These are phyloP conservation scores for Pterocles burchelli DNA, from an alignment of 2,113 vertebrate genomes.

Conservation along the genomic window DNA sequence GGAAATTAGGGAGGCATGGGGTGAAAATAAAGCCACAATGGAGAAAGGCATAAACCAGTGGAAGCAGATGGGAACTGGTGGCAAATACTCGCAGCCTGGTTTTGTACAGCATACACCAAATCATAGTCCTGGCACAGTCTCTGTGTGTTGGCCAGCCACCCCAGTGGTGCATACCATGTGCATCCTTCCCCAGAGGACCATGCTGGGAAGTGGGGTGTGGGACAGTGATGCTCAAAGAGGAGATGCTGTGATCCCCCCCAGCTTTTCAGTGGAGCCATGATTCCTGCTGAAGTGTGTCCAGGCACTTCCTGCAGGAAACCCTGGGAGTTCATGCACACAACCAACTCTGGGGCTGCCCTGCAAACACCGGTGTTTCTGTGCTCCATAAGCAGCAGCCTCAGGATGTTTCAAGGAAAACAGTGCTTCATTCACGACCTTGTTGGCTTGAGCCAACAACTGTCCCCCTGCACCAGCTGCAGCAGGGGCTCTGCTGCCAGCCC, in stretches of 20 bases:
- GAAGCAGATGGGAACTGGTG: background rate
- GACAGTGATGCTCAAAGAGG: background rate
- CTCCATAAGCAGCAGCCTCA: background rate
- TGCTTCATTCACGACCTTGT: background rate
- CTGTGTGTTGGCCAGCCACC: background rate
- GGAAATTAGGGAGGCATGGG: background rate
- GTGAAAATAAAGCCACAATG: background rate
- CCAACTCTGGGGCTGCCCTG: background rate
- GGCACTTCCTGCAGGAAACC: background rate
- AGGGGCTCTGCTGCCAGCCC: background rate
- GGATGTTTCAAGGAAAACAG: background rate
- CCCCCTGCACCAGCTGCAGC: background rate
- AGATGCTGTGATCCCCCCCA: background rate
- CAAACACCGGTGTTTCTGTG: fast-evolving
- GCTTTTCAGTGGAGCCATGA: background rate
- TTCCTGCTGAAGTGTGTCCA: background rate
- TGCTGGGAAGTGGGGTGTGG: fast-evolving
- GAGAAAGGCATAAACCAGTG: background rate
- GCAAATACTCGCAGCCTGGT: background rate
- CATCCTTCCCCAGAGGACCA: background rate
- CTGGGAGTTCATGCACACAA: background rate
- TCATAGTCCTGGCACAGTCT: background rate
- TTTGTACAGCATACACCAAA: background rate
- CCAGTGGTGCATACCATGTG: background rate
- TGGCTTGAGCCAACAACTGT: background rate